Conservation (phyloP, 2,113 vertebrate genomes). For the Trogon melanurus region DNA sequence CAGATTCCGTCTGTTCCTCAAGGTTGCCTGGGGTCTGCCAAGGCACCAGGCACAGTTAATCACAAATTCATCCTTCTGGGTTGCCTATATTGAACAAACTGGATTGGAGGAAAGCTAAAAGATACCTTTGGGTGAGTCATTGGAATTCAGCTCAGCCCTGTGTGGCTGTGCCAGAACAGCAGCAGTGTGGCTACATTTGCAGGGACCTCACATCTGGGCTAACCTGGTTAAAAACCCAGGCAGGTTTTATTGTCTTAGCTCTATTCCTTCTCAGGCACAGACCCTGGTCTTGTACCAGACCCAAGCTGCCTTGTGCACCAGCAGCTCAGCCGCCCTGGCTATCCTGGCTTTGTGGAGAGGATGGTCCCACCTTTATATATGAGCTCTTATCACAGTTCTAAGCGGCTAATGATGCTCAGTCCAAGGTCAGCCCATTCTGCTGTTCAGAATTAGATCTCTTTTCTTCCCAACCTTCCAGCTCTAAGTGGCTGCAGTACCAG, state of each 20-base stretch:
- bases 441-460: rapidly evolving
- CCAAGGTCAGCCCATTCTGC: neutral
- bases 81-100: neutral
- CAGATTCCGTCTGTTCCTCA: neutral
- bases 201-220: neutral
- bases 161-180: neutral
- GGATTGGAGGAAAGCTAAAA: neutral
- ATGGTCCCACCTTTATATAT: neutral
- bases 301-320: neutral
- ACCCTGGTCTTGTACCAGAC: neutral
- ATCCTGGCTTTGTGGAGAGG: neutral
- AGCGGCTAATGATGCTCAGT: neutral
- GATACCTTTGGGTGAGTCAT: rapidly evolving
- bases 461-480: neutral
- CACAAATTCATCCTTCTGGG: neutral
- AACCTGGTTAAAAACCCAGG: neutral
- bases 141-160: rapidly evolving
- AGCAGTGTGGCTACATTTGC: neutral
- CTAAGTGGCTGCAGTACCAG: neutral
- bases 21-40: neutral
- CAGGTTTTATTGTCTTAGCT: neutral
- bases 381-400: neutral
- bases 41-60: neutral
- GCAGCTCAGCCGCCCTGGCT: neutral
- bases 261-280: neutral